Conservation (phyloP, 37 sponge, comb jelly and placozoan genomes). For the Hexactinellida sp. region DNA sequence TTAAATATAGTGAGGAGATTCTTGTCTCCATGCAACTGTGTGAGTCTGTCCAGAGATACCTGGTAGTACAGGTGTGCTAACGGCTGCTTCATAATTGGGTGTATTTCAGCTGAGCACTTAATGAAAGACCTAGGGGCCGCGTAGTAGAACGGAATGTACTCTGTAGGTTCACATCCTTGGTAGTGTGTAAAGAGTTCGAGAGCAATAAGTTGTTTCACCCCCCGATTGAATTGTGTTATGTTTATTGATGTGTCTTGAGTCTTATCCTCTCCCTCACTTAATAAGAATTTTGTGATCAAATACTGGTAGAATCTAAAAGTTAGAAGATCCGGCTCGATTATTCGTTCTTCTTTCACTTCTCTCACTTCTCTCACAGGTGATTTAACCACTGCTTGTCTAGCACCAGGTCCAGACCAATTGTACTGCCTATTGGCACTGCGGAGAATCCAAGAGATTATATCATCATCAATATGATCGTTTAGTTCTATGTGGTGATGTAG, state of each 20-base stretch:
- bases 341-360: not conserved
- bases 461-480: not conserved
- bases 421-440: not conserved
- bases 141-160: not conserved
- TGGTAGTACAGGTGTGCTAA: slow-evolving; percentile 68
- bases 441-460: not conserved
- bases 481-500: not conserved
- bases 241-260: not conserved
- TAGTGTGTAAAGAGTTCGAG: not conserved
- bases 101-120: not conserved
- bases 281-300: not conserved
- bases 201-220: not conserved
- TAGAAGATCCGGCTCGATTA: not conserved
- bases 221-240: not conserved
- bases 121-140: not conserved
- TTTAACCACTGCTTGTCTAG: not conserved
- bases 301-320: slow-evolving; percentile 6
- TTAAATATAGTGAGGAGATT: not conserved
- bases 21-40: slow-evolving; percentile 29
- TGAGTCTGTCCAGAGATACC: slow-evolving; percentile 35
- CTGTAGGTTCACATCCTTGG: not conserved
- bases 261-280: not conserved
- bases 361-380: not conserved
- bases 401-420: not conserved
- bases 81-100: slow-evolving; percentile 53